phyloP scores from a whole-genome alignment of 2,113 vertebrate genomes.

The Chaetura pelagica region DNA sequence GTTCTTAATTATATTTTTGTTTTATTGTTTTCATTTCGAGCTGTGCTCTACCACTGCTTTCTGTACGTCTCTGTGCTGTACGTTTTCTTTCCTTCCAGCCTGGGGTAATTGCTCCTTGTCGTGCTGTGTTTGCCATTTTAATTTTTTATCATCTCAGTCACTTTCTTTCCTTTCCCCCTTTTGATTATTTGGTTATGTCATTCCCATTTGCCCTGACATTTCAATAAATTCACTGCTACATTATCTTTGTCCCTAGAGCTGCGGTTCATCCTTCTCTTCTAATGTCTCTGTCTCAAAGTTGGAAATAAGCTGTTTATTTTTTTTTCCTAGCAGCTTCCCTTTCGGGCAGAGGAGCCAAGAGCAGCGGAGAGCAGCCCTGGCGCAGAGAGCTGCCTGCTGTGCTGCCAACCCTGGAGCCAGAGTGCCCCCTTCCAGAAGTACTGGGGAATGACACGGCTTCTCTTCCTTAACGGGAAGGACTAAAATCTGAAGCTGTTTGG shows the following conservation, averaged over 20 bases:
- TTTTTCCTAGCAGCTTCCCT: slow-evolving; percentile 27
- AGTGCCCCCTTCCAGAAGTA: slow-evolving; percentile 52
- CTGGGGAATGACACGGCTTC: not conserved
- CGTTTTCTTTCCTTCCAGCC: slow-evolving; percentile 7
- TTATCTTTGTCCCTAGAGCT: slow-evolving; percentile 51
- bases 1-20: slow-evolving; percentile 60
- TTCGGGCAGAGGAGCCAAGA: not conserved
- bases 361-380: not conserved
- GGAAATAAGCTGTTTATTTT: slow-evolving; percentile 26
- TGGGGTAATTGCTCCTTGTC: slow-evolving; percentile 28
- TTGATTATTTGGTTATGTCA: slow-evolving; percentile 44
- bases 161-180: slow-evolving; percentile 4
- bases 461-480: fast-evolving
- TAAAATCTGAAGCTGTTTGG: not conserved
- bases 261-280: slow-evolving; percentile 6
- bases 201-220: slow-evolving; percentile 47
- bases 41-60: not conserved
- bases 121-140: slow-evolving; percentile 48
- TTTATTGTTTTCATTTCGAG: slow-evolving; percentile 53
- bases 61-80: not conserved
- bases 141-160: slow-evolving; percentile 46
- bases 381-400: not conserved
- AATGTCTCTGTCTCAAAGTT: slow-evolving; percentile 22
- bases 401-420: slow-evolving; percentile 5
- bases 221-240: slow-evolving; percentile 43